Base-by-base conservation (phyloP, 1,140 invertebrate genomes). In the Drosophila tsacasi region DNA sequence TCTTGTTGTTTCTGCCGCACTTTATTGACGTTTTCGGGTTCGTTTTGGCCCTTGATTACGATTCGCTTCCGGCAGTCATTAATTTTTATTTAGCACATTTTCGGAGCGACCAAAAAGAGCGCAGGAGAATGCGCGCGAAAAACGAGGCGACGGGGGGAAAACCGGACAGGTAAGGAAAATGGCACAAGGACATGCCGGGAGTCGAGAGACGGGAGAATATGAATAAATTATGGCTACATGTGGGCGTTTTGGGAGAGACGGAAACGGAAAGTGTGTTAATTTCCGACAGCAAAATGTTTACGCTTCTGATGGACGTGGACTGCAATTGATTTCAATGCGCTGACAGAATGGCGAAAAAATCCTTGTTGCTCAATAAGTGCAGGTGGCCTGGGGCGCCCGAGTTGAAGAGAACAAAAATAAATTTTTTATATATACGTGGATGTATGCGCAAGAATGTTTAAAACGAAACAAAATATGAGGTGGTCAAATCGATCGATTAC, bases 221-320 rank as follows among this genome's bases (percentile, higher is more conserved):
- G 83, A 86, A 86, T 86, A 86, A 86, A 86, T 86, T 86, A 86
- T 79, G 61, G 44, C 40, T 76, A 35, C 58, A 54, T 77, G 75
- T 77, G 64, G 73, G 57, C 50, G 75, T 50, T 65, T 32, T 42
- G 50, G 54, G 63, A 57, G 39, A n/a, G 46, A 65, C 83, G 83
- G 83, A 87, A 87, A 83, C 83, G 83, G 83, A 87, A 87, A 87
- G 83, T 87, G 83, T 87, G 83, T 87, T 87, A 87, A 87, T 87
- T 87, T 87, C 83, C 83, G 83, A 87, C 80, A 83, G 73, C 80
- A 77, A 87, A 87, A 87, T 87, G 69, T 85, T 85, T 81, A 74
- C 75, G 78, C 74, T 57, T 64, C 65, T 86, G 83, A 86, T 76
- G 83, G 66, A 82, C 83, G 66, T 76, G 83, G 78, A 76, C 83